These are phyloP conservation scores for Orthonychiurus folsomi DNA, from an alignment of 2,888 invertebrate species.

Conservation along the genomic window DNA sequence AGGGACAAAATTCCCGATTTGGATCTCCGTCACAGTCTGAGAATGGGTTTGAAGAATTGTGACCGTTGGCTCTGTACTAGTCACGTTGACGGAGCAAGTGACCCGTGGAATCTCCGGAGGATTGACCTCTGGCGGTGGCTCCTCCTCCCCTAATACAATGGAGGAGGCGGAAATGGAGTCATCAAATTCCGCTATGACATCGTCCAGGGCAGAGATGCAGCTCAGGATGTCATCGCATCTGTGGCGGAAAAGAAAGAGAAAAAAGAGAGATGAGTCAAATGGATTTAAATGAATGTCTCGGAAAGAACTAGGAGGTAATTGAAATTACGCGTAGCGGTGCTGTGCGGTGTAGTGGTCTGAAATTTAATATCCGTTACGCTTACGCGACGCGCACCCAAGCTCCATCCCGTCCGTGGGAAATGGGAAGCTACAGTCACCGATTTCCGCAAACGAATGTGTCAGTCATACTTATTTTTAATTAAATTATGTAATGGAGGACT, in stretches of 20 bases:
- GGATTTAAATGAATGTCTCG: too few relatives aligned
- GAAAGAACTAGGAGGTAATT: too few relatives aligned
- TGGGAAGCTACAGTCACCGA: too few relatives aligned
- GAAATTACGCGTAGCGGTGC: too few relatives aligned
- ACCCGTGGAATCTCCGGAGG: background rate
- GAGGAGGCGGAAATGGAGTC: constrained; percentile 23
- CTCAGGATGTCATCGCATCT: constrained; percentile 40
- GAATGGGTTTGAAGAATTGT: background rate
- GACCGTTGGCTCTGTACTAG: background rate
- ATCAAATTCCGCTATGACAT: constrained; percentile 40
- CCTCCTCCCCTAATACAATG: background rate
- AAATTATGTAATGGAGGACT: too few relatives aligned
- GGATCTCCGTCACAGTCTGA: background rate
- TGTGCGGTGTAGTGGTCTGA: too few relatives aligned
- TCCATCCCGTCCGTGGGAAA: too few relatives aligned
- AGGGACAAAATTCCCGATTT: background rate
- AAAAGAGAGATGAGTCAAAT: background rate
- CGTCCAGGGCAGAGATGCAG: constrained; percentile 40
- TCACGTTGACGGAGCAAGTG: background rate
- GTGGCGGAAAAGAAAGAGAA: constrained; percentile 16
- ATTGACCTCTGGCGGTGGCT: background rate
- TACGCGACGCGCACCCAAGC: too few relatives aligned
- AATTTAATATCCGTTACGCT: too few relatives aligned
- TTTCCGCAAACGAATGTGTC: too few relatives aligned
- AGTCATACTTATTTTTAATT: too few relatives aligned